A percentile compares a stretch with the other conserved stretches of the same genome.
These are phyloP conservation scores for Catajapyx aquilonaris DNA, from an alignment of 1,140 invertebrate species.

Conservation along the genomic window DNA sequence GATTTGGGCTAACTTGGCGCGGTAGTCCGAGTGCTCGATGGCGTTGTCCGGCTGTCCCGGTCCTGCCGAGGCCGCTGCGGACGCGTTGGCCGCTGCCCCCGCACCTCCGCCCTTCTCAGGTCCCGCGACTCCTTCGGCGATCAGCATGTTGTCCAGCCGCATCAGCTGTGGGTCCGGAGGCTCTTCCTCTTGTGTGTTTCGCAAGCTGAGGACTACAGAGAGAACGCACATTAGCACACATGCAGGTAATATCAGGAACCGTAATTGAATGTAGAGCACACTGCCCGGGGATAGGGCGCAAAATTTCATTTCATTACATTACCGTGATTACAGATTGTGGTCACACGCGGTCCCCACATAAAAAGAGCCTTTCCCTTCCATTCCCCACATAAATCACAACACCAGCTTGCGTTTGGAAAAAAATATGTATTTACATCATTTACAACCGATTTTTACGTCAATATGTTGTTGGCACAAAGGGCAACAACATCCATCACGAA, in stretches of 20 bases:
- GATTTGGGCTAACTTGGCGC: slow-evolving; percentile 97
- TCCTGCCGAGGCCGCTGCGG: slow-evolving; percentile 63
- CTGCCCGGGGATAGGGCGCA: background rate
- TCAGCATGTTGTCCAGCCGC: slow-evolving; percentile 98
- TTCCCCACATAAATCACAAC: background rate
- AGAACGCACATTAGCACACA: background rate
- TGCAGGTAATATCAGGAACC: too few relatives aligned
- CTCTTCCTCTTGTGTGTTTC: slow-evolving; percentile 95
- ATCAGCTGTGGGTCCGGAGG: slow-evolving; percentile 97
- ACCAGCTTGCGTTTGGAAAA: too few relatives aligned
- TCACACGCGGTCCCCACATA: background rate
- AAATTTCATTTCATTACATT: background rate
- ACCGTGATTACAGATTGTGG: background rate
- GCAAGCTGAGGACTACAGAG: slow-evolving; percentile 65
- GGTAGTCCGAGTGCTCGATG: slow-evolving; percentile 97
- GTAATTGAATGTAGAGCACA: background rate
- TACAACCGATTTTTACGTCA: too few relatives aligned
- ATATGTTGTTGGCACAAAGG: too few relatives aligned
- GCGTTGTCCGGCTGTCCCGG: slow-evolving; percentile 71
- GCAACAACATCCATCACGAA: too few relatives aligned
- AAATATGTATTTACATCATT: too few relatives aligned
- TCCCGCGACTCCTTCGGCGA: slow-evolving; percentile 95
- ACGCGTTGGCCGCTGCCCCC: slow-evolving; percentile 70
- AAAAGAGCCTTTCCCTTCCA: background rate
- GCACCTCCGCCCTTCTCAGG: slow-evolving; percentile 91